Conservation (phyloP, 2,797 vertebrate genomes). For the Erpetoichthys calabaricus region DNA sequence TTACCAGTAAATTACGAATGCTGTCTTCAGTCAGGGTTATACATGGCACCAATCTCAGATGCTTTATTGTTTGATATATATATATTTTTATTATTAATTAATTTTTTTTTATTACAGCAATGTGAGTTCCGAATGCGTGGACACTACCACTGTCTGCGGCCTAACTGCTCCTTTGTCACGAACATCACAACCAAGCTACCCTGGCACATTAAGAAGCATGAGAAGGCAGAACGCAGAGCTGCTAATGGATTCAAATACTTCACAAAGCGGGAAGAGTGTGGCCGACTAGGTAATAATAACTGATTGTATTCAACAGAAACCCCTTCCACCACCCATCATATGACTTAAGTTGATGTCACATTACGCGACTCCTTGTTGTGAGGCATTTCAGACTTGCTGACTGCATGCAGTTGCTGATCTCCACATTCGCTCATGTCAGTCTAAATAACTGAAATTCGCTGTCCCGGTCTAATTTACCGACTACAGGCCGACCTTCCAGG, state of each 20-base stretch:
- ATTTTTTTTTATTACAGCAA: constrained; percentile 50
- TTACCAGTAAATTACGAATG: too few species aligned
- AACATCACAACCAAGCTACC: constrained; percentile 99
- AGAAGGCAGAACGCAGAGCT: constrained; percentile 90
- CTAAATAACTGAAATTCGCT: not conserved
- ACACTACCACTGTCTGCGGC: constrained; percentile 92
- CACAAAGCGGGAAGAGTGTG: constrained; percentile 95
- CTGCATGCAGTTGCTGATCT: not conserved
- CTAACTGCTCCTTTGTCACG: constrained; percentile 88
- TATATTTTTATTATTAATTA: too few species aligned
- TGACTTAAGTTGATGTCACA: not conserved
- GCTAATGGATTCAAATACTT: constrained; percentile 98
- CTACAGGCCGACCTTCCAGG: too few species aligned
- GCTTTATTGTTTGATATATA: not conserved
- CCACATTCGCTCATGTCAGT: constrained; percentile 3
- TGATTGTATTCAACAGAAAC: too few species aligned
- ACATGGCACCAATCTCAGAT: constrained; percentile 6
- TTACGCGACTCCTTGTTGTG: constrained; percentile 9
- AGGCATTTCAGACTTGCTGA: too few species aligned
- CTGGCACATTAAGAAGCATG: constrained; percentile 95
- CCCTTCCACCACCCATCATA: constrained; percentile 9
- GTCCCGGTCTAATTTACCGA: too few species aligned
- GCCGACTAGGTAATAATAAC: constrained; percentile 65
- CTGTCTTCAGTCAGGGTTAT: too few species aligned
- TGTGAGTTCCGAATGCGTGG: constrained; percentile 97